Evolutionary conservation across 2,888 invertebrate species (phyloP).

Genomic region (Falcaria lacertinaria): DNA sequence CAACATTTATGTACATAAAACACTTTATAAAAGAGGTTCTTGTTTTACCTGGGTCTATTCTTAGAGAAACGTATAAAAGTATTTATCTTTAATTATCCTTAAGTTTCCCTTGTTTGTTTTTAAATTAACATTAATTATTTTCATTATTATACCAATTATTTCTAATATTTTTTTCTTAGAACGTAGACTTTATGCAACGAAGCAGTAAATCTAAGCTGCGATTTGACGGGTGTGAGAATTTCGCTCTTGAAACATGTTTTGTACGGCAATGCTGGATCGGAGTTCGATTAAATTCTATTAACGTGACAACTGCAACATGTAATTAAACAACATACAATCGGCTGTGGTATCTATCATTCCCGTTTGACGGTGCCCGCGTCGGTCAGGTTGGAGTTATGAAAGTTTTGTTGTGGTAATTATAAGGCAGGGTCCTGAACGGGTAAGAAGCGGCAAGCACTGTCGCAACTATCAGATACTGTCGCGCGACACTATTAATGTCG

Average conservation of each 20-base stretch:
- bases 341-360: slow-evolving; percentile 71
- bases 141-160: background rate
- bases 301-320: slow-evolving; percentile 56
- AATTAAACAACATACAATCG: slow-evolving; percentile 61
- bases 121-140: background rate
- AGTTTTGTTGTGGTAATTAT: slow-evolving; percentile 67
- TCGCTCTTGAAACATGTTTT: slow-evolving; percentile 34
- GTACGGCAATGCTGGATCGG: slow-evolving; percentile 29
- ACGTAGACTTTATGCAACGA: background rate
- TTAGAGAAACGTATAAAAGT: no score
- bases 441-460: slow-evolving; percentile 13
- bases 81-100: background rate
- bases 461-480: slow-evolving; percentile 48
- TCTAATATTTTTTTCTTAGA: background rate
- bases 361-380: slow-evolving; percentile 42
- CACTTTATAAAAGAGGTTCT: no score
- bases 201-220: background rate
- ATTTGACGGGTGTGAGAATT: slow-evolving; percentile 7
- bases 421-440: slow-evolving; percentile 36
- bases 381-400: slow-evolving; percentile 52
- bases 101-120: background rate
- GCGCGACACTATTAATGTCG: slow-evolving; percentile 58
- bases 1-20: no score
- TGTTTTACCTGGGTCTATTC: no score
- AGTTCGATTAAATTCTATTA: slow-evolving; percentile 74